Conservation (phyloP, 2,797 vertebrate species). For the Chiroxiphia lanceolata region DNA sequence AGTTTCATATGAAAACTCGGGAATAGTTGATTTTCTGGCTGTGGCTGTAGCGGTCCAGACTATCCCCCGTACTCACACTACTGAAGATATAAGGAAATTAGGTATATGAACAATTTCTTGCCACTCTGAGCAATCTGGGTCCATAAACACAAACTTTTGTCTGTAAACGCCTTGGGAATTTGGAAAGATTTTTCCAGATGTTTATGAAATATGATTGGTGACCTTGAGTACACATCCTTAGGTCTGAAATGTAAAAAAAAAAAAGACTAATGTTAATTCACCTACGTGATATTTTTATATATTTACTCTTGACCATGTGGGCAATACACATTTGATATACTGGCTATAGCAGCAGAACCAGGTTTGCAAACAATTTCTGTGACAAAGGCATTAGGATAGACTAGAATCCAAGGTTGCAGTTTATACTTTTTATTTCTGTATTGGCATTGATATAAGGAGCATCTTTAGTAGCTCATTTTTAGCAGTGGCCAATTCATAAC, state of each 20-base stretch:
- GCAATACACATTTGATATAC: neutral
- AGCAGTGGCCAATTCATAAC: neutral
- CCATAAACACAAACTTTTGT: neutral
- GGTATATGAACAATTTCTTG: neutral
- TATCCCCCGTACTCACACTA: neutral
- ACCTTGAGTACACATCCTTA: neutral
- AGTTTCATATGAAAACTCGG: neutral
- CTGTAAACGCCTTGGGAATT: neutral
- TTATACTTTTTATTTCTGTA: neutral
- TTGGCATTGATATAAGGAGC: neutral
- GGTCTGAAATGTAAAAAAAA: neutral
- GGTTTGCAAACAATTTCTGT: neutral
- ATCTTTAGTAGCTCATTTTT: neutral
- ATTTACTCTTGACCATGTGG: neutral
- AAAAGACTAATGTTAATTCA: neutral
- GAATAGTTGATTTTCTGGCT: neutral
- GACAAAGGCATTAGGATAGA: neutral
- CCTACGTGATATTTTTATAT: neutral
- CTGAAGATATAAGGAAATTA: neutral
- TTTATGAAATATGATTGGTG: neutral
- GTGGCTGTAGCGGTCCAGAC: fast-evolving
- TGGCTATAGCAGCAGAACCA: neutral
- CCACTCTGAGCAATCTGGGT: no score
- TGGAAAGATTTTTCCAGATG: neutral
- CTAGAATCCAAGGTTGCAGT: neutral